phyloP scores from a whole-genome alignment of 2,888 invertebrate species.

The Yponomeuta sedellus region DNA sequence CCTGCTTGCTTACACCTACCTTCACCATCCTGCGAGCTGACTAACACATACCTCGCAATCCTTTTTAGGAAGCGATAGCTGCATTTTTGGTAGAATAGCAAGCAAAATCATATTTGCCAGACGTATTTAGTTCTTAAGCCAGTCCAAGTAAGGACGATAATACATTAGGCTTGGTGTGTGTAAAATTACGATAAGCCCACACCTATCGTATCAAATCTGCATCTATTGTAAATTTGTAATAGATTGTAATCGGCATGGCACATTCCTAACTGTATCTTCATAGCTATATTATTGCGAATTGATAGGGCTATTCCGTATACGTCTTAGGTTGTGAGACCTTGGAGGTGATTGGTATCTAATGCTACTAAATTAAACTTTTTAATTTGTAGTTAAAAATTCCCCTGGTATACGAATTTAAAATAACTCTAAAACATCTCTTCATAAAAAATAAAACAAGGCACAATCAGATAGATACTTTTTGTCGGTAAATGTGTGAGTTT shows the following conservation, averaged over 20 bases:
- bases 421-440: no score
- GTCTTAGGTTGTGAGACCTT: neutral
- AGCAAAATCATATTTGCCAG: neutral
- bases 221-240: conserved; percentile 10
- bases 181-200: conserved; percentile 9
- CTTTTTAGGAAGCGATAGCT: neutral
- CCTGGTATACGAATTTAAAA: no score
- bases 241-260: conserved; percentile 5
- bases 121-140: neutral
- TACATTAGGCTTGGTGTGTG: neutral
- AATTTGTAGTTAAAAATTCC: no score
- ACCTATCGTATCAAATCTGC: neutral
- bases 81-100: neutral
- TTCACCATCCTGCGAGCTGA: no score
- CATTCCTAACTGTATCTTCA: conserved; percentile 7
- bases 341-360: neutral
- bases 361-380: no score
- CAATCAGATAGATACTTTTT: no score
- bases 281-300: conserved; percentile 11
- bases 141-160: neutral
- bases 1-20: no score
- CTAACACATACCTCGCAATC: neutral
- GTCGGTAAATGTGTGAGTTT: no score
- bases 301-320: neutral
- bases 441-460: no score